Percentiles rank a stretch among this genome's conserved stretches.
Conservation (phyloP, 2,113 vertebrate species). For the Pseudopodoces humilis region DNA sequence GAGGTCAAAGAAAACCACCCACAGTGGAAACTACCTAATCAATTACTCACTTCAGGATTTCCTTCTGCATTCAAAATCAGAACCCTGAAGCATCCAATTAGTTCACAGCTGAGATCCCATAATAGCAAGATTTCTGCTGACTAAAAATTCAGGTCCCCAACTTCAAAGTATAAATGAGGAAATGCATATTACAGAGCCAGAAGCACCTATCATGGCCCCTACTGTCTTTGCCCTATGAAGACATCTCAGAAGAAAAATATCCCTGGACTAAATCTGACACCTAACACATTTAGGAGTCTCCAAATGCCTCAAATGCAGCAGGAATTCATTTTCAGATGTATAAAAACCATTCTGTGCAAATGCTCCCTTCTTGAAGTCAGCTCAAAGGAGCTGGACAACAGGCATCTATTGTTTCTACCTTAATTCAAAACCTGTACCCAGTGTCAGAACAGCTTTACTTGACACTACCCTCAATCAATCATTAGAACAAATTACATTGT, state of each 20-base stretch:
- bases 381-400: not conserved
- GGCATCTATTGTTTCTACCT: not conserved
- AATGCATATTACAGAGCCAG: not conserved
- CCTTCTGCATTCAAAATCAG: not conserved
- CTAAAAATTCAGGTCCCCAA: not conserved
- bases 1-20: not conserved
- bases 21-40: not conserved
- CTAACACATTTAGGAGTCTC: not conserved
- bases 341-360: not conserved
- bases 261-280: not conserved
- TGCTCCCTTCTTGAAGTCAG: not conserved
- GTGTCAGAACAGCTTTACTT: not conserved
- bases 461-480: not conserved
- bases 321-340: not conserved
- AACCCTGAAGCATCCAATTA: not conserved
- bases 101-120: not conserved
- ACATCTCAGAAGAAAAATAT: not conserved
- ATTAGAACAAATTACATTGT: not conserved
- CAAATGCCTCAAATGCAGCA: not conserved
- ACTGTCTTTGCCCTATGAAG: not conserved
- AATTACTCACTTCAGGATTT: not conserved
- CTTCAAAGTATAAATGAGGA: not conserved
- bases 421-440: not conserved
- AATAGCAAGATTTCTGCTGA: not conserved
- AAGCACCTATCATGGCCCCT: not conserved